phyloP scores from a whole-genome alignment of 2,888 invertebrate species.

The Lathronympha strigana region DNA sequence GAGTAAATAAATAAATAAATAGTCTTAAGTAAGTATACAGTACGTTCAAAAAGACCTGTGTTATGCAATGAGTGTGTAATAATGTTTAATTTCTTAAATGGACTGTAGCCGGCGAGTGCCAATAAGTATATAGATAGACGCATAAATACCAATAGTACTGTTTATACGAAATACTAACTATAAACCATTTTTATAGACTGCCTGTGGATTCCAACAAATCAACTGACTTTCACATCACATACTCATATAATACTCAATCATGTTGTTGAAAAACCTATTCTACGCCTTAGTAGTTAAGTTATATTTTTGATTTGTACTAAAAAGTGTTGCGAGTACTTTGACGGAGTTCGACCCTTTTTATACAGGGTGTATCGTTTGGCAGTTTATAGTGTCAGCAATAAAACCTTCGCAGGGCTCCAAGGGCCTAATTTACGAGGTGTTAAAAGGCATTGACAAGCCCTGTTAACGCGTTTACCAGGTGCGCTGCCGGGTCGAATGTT shows the following conservation, averaged over 20 bases:
- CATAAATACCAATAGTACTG: no score
- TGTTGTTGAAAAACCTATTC: not conserved
- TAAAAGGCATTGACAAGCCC: constrained; percentile 61
- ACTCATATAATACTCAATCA: constrained; percentile 2
- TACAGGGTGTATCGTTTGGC: constrained; percentile 33
- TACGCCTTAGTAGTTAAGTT: constrained; percentile 1
- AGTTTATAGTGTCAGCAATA: constrained; percentile 41
- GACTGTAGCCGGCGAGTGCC: no score
- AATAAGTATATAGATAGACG: not conserved
- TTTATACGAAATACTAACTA: constrained; percentile 5
- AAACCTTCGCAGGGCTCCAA: constrained; percentile 50
- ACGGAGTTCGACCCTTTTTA: constrained; percentile 33
- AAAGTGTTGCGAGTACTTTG: constrained; percentile 12
- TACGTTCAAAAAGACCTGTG: no score
- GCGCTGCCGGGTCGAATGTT: constrained; percentile 47
- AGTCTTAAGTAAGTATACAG: no score
- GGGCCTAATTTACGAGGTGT: constrained; percentile 64
- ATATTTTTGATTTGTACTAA: not conserved
- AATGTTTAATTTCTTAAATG: no score
- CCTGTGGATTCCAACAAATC: constrained; percentile 31
- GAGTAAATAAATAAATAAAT: no score
- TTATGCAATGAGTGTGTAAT: no score
- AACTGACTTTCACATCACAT: constrained; percentile 12
- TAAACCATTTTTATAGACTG: constrained; percentile 31
- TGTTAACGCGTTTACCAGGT: constrained; percentile 60